Percentiles rank a stretch among this genome's conserved stretches.
phyloP scores from a whole-genome alignment of 1,140 invertebrate genomes.

The Rhizoglyphus robini region DNA sequence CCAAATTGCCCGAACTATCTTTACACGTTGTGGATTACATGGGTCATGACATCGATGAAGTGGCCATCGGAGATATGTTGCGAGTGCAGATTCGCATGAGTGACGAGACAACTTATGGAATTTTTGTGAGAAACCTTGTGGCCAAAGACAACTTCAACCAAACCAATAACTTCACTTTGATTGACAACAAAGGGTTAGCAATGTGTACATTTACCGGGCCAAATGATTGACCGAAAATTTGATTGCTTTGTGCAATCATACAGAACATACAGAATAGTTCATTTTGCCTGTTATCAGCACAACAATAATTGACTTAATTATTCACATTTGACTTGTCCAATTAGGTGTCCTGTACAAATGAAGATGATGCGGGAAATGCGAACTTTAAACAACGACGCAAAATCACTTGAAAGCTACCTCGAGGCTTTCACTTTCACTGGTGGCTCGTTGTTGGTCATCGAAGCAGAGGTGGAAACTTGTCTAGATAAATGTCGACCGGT shows the following conservation, averaged over 20 bases:
- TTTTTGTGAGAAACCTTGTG: conserved; percentile 24
- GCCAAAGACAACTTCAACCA: conserved; percentile 20
- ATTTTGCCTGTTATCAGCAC: background rate
- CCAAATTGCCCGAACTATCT: conserved; percentile 26
- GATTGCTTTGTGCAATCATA: too few relatives aligned
- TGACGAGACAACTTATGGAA: conserved; percentile 38
- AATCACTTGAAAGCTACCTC: conserved; percentile 27
- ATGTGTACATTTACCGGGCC: background rate
- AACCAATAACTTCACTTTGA: conserved; percentile 24
- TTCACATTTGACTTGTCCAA: background rate
- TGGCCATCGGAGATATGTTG: conserved; percentile 27
- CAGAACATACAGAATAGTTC: background rate
- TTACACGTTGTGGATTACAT: conserved; percentile 26
- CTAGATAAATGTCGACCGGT: conserved; percentile 27
- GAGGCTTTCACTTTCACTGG: conserved; percentile 29
- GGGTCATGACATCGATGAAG: conserved; percentile 25
- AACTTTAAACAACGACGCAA: conserved; percentile 24
- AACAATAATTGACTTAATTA: background rate
- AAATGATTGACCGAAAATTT: too few relatives aligned
- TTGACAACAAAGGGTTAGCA: conserved; percentile 24
- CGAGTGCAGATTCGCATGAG: conserved; percentile 28
- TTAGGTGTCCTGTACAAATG: conserved; percentile 27
- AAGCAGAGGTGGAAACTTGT: conserved; percentile 29
- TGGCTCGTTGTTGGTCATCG: conserved; percentile 24
- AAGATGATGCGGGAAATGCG: conserved; percentile 29